Conservation (phyloP, 2,797 vertebrate species). For the Hippoglossus hippoglossus region DNA sequence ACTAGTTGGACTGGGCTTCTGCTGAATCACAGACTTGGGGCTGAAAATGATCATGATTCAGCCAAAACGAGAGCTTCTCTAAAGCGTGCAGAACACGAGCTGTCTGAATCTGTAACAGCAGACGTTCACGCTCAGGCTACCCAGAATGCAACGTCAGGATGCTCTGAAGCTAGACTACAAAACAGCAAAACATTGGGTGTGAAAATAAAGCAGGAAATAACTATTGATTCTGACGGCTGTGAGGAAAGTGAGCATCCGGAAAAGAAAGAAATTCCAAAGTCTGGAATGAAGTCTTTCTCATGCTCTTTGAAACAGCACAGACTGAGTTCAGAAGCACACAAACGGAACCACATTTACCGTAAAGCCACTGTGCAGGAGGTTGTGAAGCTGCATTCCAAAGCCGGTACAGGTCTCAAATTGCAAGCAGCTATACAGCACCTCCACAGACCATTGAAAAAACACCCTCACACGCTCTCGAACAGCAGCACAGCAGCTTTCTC, state of each 20-base stretch:
- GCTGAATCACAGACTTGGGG: slow-evolving; percentile 40
- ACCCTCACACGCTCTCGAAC: slow-evolving; percentile 29
- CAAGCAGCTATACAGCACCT: slow-evolving; percentile 68
- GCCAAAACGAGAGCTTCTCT: slow-evolving; percentile 27
- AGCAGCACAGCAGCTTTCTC: slow-evolving; percentile 40
- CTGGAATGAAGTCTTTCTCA: slow-evolving; percentile 40
- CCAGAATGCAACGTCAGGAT: slow-evolving; percentile 34
- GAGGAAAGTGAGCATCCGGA: slow-evolving; percentile 55
- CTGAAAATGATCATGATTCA: slow-evolving; percentile 47
- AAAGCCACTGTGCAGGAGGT: slow-evolving; percentile 59
- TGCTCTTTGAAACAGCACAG: slow-evolving; percentile 50
- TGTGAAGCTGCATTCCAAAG: slow-evolving; percentile 65
- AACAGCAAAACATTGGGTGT: slow-evolving; percentile 41
- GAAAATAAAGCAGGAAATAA: slow-evolving; percentile 79
- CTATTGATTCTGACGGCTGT: slow-evolving; percentile 64
- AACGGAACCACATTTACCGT: slow-evolving; percentile 55
- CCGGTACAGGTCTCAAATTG: slow-evolving; percentile 44
- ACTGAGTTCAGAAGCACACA: slow-evolving; percentile 38
- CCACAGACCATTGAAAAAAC: slow-evolving; percentile 66
- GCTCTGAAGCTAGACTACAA: slow-evolving; percentile 44
- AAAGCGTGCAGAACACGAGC: slow-evolving; percentile 24
- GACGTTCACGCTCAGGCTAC: slow-evolving; percentile 20
- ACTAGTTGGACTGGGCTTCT: slow-evolving; percentile 36
- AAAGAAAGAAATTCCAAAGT: slow-evolving; percentile 45
- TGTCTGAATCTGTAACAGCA: slow-evolving; percentile 27